These are phyloP conservation scores for Tragelaphus imberbis DNA, from an alignment of 2,113 vertebrate genomes.

Conservation along the genomic window DNA sequence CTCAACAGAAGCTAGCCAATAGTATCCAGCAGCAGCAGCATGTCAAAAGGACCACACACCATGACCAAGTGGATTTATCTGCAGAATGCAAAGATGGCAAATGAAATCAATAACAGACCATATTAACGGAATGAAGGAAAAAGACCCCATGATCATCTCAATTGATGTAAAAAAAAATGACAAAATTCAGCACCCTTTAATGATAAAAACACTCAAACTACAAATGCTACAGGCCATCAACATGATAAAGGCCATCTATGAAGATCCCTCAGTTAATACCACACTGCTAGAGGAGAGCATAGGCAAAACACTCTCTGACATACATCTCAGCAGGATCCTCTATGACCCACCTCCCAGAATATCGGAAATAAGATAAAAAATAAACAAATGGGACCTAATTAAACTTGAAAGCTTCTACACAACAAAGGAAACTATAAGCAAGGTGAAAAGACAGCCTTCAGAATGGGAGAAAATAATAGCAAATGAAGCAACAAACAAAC, in stretches of 20 bases:
- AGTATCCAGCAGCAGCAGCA: background rate
- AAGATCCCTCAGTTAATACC: background rate
- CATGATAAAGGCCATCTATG: background rate
- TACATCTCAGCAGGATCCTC: no score
- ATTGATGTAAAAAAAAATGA: background rate
- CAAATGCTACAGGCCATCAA: background rate
- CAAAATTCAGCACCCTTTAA: background rate
- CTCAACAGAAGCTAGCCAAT: background rate
- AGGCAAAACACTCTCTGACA: no score
- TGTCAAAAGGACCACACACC: background rate
- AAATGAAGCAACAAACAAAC: no score
- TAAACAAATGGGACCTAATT: no score
- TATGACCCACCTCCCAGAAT: no score
- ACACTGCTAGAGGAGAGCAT: no score
- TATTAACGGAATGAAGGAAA: background rate
- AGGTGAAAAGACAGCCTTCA: no score
- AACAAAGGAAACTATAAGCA: no score
- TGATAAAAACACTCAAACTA: background rate
- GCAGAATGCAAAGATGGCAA: background rate
- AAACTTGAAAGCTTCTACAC: no score
- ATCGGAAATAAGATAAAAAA: no score
- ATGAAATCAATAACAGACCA: background rate
- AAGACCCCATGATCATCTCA: background rate
- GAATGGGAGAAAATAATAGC: no score
- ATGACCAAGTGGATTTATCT: background rate